These are phyloP conservation scores for Meriones psammophilus DNA, from an alignment of 2,797 vertebrate species.

Conservation along the genomic window DNA sequence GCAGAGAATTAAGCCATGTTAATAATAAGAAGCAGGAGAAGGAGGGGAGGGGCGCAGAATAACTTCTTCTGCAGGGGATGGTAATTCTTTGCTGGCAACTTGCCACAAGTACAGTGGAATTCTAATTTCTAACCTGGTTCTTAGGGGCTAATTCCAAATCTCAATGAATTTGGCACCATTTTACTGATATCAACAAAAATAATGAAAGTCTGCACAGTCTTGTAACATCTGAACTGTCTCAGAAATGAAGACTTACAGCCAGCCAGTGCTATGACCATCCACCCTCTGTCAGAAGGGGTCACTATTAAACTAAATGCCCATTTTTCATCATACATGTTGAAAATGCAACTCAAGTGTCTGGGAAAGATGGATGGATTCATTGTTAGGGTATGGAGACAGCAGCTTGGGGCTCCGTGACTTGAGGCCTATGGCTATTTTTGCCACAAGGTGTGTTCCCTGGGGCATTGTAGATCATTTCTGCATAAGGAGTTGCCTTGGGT, in stretches of 20 bases:
- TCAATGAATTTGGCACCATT: not conserved
- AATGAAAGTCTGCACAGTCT: not conserved
- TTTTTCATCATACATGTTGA: not conserved
- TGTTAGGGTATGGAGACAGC: constrained; percentile 10
- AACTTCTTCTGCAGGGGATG: not conserved
- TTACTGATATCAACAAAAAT: not conserved
- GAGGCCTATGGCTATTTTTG: constrained; percentile 50
- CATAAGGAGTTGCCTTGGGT: constrained; percentile 71
- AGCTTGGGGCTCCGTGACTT: not conserved
- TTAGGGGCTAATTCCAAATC: not conserved
- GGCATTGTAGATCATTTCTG: constrained; percentile 62
- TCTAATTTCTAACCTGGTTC: constrained; percentile 18
- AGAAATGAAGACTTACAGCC: not conserved
- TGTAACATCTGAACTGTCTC: not conserved
- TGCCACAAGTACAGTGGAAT: constrained; percentile 3
- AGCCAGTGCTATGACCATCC: not conserved
- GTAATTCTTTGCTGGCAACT: not conserved
- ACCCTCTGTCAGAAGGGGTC: not conserved
- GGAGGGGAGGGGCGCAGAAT: not conserved
- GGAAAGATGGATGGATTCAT: constrained; percentile 31
- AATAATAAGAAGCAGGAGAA: not conserved
- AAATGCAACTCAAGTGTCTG: not conserved
- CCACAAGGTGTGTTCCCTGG: constrained; percentile 56
- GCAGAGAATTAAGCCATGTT: not conserved
- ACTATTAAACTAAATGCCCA: not conserved